These are phyloP conservation scores for Antennarius maculatus DNA, from an alignment of 2,797 vertebrate genomes.

Conservation along the genomic window DNA sequence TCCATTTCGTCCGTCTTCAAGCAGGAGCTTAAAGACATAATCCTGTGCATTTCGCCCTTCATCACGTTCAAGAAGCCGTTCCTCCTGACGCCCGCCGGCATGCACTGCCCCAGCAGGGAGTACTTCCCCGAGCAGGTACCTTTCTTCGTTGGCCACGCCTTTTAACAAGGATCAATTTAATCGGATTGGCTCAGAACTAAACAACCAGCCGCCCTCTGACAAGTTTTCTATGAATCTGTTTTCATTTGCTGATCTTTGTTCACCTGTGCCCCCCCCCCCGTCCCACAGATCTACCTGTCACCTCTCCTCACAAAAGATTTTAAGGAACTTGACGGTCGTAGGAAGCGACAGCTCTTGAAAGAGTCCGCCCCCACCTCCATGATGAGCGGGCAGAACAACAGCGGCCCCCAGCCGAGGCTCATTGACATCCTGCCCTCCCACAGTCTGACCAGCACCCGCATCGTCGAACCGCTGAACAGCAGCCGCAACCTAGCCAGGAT, in stretches of 20 bases:
- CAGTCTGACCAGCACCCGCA: slow-evolving; percentile 87
- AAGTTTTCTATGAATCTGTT: too few relatives aligned
- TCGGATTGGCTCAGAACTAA: too few relatives aligned
- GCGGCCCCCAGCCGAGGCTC: slow-evolving; percentile 72
- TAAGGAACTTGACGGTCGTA: slow-evolving; percentile 90
- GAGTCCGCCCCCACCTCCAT: slow-evolving; percentile 82
- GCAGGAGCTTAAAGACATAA: slow-evolving; percentile 95
- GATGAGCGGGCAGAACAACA: slow-evolving; percentile 77
- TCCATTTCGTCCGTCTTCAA: slow-evolving; percentile 90
- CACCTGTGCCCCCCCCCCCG: too few relatives aligned
- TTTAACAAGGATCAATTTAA: too few relatives aligned
- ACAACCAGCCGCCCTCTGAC: too few relatives aligned
- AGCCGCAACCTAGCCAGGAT: slow-evolving; percentile 89
- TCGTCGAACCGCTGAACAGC: slow-evolving; percentile 85
- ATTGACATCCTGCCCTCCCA: slow-evolving; percentile 89
- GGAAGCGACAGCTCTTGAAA: slow-evolving; percentile 92
- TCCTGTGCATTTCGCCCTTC: slow-evolving; percentile 95
- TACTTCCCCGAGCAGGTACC: slow-evolving; percentile 91
- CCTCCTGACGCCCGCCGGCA: slow-evolving; percentile 88
- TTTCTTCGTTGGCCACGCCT: background rate
- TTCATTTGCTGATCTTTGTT: background rate
- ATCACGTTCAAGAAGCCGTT: slow-evolving; percentile 93
- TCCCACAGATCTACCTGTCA: slow-evolving; percentile 88
- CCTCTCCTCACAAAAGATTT: slow-evolving; percentile 94
- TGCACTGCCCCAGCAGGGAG: slow-evolving; percentile 92